These are phyloP conservation scores for Sebastes fasciatus DNA, from an alignment of 2,113 vertebrate genomes.

Conservation along the genomic window DNA sequence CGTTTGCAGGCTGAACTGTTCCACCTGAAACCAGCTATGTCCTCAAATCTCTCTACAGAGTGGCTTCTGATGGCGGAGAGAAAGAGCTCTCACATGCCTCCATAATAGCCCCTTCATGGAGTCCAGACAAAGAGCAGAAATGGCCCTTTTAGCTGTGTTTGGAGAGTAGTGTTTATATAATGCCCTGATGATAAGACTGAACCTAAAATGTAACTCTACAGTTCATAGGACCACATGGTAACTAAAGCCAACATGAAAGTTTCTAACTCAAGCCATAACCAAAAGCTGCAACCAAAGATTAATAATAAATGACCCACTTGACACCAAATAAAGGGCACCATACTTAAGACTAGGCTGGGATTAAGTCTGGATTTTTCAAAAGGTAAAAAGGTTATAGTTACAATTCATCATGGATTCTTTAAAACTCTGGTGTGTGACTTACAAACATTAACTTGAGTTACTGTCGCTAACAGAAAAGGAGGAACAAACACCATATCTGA, in stretches of 20 bases:
- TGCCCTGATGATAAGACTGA: constrained; percentile 5
- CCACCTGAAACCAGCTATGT: neutral
- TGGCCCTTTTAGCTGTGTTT: constrained; percentile 28
- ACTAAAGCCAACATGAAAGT: neutral
- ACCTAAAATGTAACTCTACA: neutral
- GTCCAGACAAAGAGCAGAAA: constrained; percentile 44
- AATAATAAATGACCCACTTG: constrained; percentile 32
- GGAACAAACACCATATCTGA: neutral
- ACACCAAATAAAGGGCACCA: neutral
- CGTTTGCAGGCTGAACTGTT: neutral
- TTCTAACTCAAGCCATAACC: neutral
- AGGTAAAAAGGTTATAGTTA: neutral
- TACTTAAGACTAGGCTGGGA: neutral
- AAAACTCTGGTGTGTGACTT: constrained; percentile 2
- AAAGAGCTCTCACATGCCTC: constrained; percentile 17
- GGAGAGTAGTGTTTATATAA: constrained; percentile 24
- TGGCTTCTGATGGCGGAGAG: constrained; percentile 22
- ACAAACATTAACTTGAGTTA: neutral
- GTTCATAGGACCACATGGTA: neutral
- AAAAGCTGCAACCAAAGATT: neutral
- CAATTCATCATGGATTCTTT: neutral
- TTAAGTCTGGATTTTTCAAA: neutral
- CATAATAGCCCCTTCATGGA: constrained; percentile 40
- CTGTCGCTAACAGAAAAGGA: neutral
- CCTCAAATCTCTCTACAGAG: constrained; percentile 18